Percentiles rank a stretch among this genome's conserved stretches.
These are phyloP conservation scores for Chrysodeixis includens DNA, from an alignment of 2,888 invertebrate genomes.

Conservation along the genomic window DNA sequence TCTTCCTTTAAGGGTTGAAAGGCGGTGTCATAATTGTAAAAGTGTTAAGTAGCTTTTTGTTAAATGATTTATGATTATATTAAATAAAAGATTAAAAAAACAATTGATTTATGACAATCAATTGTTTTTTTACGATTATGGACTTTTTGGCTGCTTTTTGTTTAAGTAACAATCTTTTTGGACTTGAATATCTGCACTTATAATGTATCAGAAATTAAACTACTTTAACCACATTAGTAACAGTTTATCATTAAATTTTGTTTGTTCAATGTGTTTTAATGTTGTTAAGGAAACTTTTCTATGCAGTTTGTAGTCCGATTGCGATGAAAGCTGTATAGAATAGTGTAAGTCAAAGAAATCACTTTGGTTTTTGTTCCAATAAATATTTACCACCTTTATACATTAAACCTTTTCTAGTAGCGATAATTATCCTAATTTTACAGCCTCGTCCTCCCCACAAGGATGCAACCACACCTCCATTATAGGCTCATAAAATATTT, in stretches of 20 bases:
- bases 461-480: background rate
- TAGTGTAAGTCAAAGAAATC: no score
- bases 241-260: no score
- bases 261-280: no score
- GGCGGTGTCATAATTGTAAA: background rate
- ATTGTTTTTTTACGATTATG: background rate
- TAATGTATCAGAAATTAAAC: no score
- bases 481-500: conserved; percentile 4
- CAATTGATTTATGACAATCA: background rate
- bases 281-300: no score
- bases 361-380: background rate
- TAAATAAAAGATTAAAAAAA: background rate
- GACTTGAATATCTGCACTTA: background rate
- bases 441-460: background rate
- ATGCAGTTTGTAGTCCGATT: background rate
- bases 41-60: background rate
- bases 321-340: background rate
- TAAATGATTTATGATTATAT: background rate
- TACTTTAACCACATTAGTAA: no score
- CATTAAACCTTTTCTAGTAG: background rate
- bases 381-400: background rate
- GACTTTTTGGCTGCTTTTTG: background rate
- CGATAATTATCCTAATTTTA: background rate
- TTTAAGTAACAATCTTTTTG: background rate
- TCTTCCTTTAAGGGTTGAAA: conserved; percentile 3